These are phyloP conservation scores for Lutraria rhynchaena DNA, from an alignment of 1,140 invertebrate genomes.

Conservation along the genomic window DNA sequence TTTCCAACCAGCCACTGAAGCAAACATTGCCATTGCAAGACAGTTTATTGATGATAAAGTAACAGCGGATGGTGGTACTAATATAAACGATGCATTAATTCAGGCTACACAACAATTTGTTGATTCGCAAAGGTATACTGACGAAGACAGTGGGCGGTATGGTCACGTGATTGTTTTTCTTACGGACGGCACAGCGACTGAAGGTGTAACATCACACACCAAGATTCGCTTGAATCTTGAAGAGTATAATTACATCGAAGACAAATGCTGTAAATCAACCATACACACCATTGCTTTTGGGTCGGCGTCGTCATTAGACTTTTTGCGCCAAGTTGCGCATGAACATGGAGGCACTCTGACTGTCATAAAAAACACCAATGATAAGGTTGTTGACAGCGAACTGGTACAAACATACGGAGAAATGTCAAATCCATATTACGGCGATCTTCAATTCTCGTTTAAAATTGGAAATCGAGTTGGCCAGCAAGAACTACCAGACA, in stretches of 20 bases:
- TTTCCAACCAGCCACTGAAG: neutral
- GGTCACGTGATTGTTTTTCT: slow-evolving; percentile 38
- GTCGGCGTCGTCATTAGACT: neutral
- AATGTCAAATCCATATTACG: slow-evolving; percentile 37
- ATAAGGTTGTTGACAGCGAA: neutral
- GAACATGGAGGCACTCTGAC: slow-evolving; percentile 19
- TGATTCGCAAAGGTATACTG: neutral
- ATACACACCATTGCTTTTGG: slow-evolving; percentile 30
- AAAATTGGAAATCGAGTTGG: neutral
- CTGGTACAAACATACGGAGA: slow-evolving; percentile 8
- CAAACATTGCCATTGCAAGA: neutral
- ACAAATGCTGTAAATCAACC: slow-evolving; percentile 6
- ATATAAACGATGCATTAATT: slow-evolving; percentile 22
- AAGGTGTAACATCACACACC: neutral
- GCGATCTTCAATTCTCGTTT: slow-evolving; percentile 6
- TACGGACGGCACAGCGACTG: slow-evolving; percentile 30
- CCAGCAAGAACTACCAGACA: neutral
- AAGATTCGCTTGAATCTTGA: slow-evolving; percentile 1
- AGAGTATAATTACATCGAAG: neutral
- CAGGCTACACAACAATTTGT: slow-evolving; percentile 3
- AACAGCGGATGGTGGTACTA: slow-evolving; percentile 4
- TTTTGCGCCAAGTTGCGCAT: slow-evolving; percentile 11
- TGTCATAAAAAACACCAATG: slow-evolving; percentile 8
- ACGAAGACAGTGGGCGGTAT: neutral
- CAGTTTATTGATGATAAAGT: neutral